Evolutionary conservation across 2,113 vertebrate species (phyloP).

Genomic region (Hippoglossus stenolepis): DNA sequence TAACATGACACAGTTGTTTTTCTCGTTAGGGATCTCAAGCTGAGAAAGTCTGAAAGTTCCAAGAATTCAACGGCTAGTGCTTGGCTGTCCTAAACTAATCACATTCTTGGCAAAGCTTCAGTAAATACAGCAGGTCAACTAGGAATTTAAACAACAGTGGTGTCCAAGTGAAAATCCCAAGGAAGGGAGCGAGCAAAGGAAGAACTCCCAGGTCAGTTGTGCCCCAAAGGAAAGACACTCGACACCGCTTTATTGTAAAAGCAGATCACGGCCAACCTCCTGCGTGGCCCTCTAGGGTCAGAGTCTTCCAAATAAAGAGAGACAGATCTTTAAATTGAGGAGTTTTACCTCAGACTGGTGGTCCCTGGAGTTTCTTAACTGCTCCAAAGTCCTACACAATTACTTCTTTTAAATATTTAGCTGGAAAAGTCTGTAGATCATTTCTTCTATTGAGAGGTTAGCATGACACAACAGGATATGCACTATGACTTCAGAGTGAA

Average conservation of each 20-base stretch:
- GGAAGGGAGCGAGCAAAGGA: conserved; percentile 37
- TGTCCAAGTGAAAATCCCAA: conserved; percentile 50
- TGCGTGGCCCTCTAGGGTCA: conserved; percentile 56
- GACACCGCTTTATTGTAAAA: conserved; percentile 73
- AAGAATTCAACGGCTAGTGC: not conserved
- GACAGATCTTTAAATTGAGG: conserved; percentile 9
- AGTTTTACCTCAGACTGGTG: conserved; percentile 24
- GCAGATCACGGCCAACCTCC: conserved; percentile 52
- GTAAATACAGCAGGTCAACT: conserved; percentile 15
- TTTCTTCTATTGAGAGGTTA: too few species aligned
- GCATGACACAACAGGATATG: too few species aligned
- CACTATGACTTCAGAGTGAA: too few species aligned
- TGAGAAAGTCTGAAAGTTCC: not conserved
- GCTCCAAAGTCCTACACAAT: conserved; percentile 3
- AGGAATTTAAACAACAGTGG: conserved; percentile 51
- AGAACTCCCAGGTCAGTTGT: conserved; percentile 30
- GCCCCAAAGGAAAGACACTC: conserved; percentile 59
- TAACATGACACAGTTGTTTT: too few species aligned
- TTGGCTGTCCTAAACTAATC: conserved; percentile 6
- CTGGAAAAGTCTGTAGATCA: too few species aligned
- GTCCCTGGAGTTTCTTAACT: conserved; percentile 10
- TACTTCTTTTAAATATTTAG: not conserved
- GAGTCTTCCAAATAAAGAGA: conserved; percentile 7
- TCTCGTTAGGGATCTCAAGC: not conserved
- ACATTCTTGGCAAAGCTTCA: conserved; percentile 26